These are phyloP conservation scores for Petroica traversi DNA, from an alignment of 2,113 vertebrate genomes.

Conservation along the genomic window DNA sequence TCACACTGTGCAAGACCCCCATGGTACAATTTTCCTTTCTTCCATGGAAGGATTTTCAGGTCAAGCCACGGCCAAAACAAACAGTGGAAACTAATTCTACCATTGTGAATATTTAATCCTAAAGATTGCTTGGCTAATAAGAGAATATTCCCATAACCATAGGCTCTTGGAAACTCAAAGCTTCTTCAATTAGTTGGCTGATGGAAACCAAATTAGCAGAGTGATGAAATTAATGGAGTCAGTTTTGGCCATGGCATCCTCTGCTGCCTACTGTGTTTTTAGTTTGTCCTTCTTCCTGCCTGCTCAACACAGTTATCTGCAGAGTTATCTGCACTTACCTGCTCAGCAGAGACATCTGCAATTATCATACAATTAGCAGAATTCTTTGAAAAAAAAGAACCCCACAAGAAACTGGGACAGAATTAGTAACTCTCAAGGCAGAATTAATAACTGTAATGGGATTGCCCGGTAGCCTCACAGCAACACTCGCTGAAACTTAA, in stretches of 20 bases:
- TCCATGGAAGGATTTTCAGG: background rate
- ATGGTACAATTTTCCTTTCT: background rate
- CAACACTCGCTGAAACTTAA: background rate
- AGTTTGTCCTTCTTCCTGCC: background rate
- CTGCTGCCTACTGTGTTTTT: background rate
- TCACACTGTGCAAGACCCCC: background rate
- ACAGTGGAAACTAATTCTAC: background rate
- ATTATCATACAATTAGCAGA: background rate
- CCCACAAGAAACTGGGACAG: background rate
- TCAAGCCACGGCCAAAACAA: background rate
- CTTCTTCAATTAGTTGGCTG: background rate
- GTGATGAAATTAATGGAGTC: background rate
- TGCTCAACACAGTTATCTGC: background rate
- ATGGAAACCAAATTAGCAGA: background rate
- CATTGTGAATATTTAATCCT: background rate
- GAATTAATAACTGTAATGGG: background rate
- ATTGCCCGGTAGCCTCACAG: background rate
- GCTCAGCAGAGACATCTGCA: background rate
- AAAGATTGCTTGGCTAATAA: background rate
- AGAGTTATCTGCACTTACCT: background rate
- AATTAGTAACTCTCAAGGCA: background rate
- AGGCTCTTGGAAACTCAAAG: background rate
- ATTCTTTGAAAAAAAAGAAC: background rate
- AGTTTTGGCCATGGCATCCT: background rate
- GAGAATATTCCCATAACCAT: background rate